These are phyloP conservation scores for Silurus meridionalis DNA, from an alignment of 2,113 vertebrate genomes.

Conservation along the genomic window DNA sequence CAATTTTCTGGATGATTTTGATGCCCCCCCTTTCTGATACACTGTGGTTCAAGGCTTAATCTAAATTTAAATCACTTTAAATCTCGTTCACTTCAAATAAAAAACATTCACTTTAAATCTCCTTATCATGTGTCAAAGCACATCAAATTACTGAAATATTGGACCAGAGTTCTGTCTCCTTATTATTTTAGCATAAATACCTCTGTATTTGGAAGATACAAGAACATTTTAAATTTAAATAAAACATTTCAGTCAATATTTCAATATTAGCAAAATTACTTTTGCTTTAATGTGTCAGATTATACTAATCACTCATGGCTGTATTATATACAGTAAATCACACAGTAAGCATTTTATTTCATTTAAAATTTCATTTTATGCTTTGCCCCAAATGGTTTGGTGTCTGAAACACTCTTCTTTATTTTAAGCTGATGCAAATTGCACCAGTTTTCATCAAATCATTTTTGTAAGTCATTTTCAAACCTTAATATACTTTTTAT, in stretches of 20 bases:
- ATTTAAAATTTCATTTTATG: neutral
- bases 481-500: neutral
- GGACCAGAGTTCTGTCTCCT: neutral
- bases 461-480: neutral
- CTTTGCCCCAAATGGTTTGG: neutral
- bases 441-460: neutral
- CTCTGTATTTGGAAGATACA: too few species aligned
- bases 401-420: neutral
- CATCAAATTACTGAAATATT: neutral
- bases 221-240: too few species aligned
- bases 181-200: neutral
- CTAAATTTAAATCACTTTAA: too few species aligned
- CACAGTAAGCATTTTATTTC: neutral
- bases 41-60: too few species aligned
- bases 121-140: neutral
- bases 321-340: neutral
- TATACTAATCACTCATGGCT: neutral
- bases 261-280: neutral
- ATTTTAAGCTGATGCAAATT: too few species aligned
- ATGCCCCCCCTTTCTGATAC: too few species aligned
- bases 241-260: neutral
- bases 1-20: too few species aligned
- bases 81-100: too few species aligned
- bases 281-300: neutral
- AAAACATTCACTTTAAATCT: conserved; percentile 3